Conservation (phyloP, 2,888 invertebrate genomes). For the Lasioglossum leucozonium region DNA sequence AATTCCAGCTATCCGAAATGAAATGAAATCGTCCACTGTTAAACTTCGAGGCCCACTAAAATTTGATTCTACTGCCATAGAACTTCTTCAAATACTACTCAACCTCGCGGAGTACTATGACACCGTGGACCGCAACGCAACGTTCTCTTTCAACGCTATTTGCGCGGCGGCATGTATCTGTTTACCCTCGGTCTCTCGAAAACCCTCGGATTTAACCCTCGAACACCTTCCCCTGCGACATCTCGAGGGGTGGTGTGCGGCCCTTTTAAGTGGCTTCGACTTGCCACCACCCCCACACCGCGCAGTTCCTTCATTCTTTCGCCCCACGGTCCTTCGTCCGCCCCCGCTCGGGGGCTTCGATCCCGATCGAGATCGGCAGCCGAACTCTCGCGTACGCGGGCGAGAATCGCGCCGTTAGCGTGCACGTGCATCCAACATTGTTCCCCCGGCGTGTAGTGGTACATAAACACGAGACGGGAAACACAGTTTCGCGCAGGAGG, state of each 20-base stretch:
- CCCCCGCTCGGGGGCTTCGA: constrained; percentile 7
- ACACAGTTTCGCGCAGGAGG: constrained; percentile 81
- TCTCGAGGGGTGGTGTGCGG: constrained; percentile 66
- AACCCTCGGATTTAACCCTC: constrained; percentile 74
- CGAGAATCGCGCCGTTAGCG: constrained; percentile 41
- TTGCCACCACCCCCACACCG: not conserved
- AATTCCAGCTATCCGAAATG: not conserved
- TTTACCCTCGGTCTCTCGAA: constrained; percentile 71
- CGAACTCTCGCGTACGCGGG: constrained; percentile 9
- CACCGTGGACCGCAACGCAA: not conserved
- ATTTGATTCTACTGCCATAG: not conserved
- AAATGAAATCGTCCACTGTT: not conserved
- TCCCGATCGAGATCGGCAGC: constrained; percentile 42
- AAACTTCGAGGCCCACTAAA: not conserved
- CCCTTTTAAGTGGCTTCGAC: constrained; percentile 55
- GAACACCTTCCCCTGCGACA: constrained; percentile 71
- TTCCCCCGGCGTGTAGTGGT: constrained; percentile 67
- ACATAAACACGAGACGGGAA: constrained; percentile 80
- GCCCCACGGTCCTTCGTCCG: not conserved
- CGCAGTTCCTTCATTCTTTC: not conserved
- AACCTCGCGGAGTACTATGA: not conserved
- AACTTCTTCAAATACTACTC: not conserved
- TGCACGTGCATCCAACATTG: constrained; percentile 62
- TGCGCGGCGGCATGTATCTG: constrained; percentile 65
- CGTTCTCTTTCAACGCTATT: constrained; percentile 49